phyloP scores from a whole-genome alignment of 2,888 invertebrate genomes.

The Trachelus stipa region DNA sequence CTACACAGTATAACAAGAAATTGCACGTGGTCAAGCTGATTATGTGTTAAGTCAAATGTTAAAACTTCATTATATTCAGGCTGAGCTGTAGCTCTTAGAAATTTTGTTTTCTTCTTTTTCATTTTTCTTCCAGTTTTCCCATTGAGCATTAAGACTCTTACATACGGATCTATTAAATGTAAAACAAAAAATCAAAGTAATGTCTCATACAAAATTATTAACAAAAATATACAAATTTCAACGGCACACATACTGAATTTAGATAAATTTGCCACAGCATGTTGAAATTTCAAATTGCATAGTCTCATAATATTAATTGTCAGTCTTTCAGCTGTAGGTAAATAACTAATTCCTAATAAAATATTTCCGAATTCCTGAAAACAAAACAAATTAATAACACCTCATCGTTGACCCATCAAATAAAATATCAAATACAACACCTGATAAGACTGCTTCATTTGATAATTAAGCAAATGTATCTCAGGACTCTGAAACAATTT shows the following conservation, averaged over 20 bases:
- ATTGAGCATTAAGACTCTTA: constrained; percentile 64
- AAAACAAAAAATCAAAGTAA: constrained; percentile 20
- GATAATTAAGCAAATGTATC: constrained; percentile 63
- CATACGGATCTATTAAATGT: constrained; percentile 60
- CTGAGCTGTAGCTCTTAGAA: constrained; percentile 47
- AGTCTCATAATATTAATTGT: constrained; percentile 66
- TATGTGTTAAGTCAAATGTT: constrained; percentile 63
- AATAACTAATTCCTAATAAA: constrained; percentile 66
- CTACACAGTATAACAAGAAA: constrained; percentile 62
- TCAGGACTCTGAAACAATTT: constrained; percentile 61
- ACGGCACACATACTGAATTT: constrained; percentile 61
- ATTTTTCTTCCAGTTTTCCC: constrained; percentile 63
- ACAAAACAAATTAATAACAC: constrained; percentile 10
- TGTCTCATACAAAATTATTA: neutral
- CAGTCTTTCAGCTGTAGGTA: constrained; percentile 68
- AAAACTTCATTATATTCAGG: constrained; percentile 67
- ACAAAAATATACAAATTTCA: neutral
- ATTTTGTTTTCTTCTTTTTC: constrained; percentile 64
- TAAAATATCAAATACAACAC: constrained; percentile 42
- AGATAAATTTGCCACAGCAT: constrained; percentile 49
- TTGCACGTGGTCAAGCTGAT: constrained; percentile 63
- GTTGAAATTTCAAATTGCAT: constrained; percentile 61
- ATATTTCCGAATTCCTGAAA: constrained; percentile 67
- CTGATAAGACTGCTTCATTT: constrained; percentile 63
- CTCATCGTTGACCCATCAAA: too few relatives aligned